A percentile compares a stretch with the other conserved stretches of the same genome.
Conservation (phyloP, 2,888 invertebrate species). For the Phyllotreta striolata region DNA sequence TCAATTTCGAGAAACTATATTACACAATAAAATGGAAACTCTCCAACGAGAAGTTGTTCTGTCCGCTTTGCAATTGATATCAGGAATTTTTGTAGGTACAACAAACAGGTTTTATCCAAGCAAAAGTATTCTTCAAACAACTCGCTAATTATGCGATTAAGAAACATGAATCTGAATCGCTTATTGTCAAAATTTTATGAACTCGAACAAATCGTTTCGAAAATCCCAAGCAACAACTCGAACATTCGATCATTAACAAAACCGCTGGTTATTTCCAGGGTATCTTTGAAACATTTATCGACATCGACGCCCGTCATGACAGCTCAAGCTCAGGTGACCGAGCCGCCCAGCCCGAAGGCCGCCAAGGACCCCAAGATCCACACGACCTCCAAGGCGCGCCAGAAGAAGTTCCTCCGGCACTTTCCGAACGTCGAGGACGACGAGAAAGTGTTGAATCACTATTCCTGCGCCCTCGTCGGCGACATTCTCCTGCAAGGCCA, state of each 20-base stretch:
- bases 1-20: no score
- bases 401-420: conserved; percentile 89
- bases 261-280: conserved; percentile 56
- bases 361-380: conserved; percentile 58
- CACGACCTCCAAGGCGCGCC: conserved; percentile 75
- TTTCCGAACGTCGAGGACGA: conserved; percentile 85
- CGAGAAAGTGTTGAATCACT: conserved; percentile 88
- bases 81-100: no score
- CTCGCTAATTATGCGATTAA: no score
- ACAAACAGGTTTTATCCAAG: no score
- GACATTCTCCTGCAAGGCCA: conserved; percentile 93
- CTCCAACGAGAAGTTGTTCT: no score
- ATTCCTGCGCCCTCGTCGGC: conserved; percentile 90
- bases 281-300: conserved; percentile 68
- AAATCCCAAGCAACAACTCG: no score
- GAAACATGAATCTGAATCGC: no score
- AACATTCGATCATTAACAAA: neutral
- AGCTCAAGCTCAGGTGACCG: conserved; percentile 58
- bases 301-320: conserved; percentile 65
- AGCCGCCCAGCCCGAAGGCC: conserved; percentile 60
- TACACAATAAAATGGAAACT: no score
- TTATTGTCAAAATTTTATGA: no score
- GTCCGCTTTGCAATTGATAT: no score
- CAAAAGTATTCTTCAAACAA: no score
- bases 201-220: no score